Evolutionary conservation across 2,113 vertebrate genomes (phyloP).

Genomic region (Excalfactoria chinensis): DNA sequence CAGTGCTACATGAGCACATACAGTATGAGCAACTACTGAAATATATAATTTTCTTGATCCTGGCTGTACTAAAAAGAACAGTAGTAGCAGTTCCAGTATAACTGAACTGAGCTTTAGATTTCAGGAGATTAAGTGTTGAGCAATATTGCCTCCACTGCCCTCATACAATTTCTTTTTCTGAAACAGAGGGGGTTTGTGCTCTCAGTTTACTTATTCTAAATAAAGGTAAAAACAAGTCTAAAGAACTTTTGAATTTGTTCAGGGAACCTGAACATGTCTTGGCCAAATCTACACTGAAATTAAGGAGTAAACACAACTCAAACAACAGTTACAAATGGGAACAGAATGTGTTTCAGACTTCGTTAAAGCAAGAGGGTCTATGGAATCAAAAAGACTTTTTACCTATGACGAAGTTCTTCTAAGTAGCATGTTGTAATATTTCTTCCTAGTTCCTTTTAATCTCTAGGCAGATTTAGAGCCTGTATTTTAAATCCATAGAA

Average conservation of each 20-base stretch:
- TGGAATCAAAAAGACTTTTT: background rate
- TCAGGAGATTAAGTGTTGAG: background rate
- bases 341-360: background rate
- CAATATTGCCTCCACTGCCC: background rate
- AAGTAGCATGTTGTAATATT: background rate
- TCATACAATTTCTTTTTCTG: background rate
- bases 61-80: background rate
- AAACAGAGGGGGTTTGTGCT: background rate
- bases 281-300: background rate
- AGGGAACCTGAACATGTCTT: background rate
- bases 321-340: background rate
- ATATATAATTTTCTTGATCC: background rate
- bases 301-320: background rate
- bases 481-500: background rate
- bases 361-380: background rate
- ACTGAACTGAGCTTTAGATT: background rate
- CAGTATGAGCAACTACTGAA: background rate
- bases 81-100: background rate
- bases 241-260: background rate
- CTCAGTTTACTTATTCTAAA: background rate
- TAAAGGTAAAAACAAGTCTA: background rate
- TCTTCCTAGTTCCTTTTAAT: background rate
- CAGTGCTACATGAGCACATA: background rate
- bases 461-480: background rate
- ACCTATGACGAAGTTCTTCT: background rate